A percentile compares a stretch with the other conserved stretches of the same genome.
These are phyloP conservation scores for Sebastes minor DNA, from an alignment of 2,797 vertebrate genomes.

Conservation along the genomic window DNA sequence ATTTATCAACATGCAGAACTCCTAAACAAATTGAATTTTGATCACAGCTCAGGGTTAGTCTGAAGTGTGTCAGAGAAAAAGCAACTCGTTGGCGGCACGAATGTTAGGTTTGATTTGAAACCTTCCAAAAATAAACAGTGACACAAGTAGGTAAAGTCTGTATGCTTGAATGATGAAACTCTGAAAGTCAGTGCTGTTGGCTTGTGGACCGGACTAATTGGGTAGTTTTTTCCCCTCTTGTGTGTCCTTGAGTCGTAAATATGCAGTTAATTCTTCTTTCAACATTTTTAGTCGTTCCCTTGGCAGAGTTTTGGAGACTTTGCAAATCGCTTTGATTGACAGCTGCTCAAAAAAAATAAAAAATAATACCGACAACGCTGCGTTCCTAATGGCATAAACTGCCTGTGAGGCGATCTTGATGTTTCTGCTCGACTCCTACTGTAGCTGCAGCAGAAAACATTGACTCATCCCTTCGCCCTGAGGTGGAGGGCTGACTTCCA, in stretches of 20 bases:
- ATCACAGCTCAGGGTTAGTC: background rate
- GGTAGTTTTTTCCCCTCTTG: background rate
- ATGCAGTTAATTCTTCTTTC: conserved; percentile 9
- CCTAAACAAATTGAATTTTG: background rate
- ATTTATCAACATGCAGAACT: background rate
- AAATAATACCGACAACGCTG: conserved; percentile 9
- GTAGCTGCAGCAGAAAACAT: conserved; percentile 67
- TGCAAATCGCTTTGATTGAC: conserved; percentile 55
- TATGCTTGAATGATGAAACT: background rate
- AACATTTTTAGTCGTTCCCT: conserved; percentile 17
- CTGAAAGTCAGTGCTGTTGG: background rate
- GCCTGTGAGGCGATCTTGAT: conserved; percentile 58
- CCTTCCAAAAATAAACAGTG: background rate
- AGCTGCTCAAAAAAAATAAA: conserved; percentile 6
- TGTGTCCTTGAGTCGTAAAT: conserved; percentile 12
- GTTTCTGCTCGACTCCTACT: conserved; percentile 59
- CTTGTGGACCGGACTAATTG: background rate
- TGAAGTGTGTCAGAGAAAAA: background rate
- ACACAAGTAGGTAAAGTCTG: background rate
- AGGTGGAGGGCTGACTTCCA: conserved; percentile 68
- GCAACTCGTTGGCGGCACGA: background rate
- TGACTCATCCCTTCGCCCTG: conserved; percentile 73
- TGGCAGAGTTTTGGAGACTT: conserved; percentile 13
- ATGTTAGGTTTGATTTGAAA: background rate
- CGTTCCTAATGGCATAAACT: conserved; percentile 57